Conservation (phyloP, 2,797 vertebrate genomes). For the Chiloscyllium punctatum region DNA sequence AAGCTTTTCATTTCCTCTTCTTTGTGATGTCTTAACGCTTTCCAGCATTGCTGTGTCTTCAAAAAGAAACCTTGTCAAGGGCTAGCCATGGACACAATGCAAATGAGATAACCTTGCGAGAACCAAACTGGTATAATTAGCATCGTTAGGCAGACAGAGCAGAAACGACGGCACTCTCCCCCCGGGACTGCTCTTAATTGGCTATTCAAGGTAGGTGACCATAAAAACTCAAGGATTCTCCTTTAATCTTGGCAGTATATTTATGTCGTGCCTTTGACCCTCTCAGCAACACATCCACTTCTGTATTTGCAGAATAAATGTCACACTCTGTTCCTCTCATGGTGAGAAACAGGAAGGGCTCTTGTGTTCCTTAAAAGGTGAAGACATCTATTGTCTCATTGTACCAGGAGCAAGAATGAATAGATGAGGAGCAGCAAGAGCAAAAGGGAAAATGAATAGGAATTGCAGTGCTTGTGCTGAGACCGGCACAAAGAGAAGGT, state of each 20-base stretch:
- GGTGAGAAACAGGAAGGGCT: neutral
- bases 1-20: neutral
- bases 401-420: neutral
- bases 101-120: constrained; percentile 11
- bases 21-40: neutral
- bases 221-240: neutral
- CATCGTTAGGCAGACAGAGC: neutral
- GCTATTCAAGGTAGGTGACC: neutral
- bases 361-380: neutral
- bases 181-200: neutral
- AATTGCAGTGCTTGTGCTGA: neutral
- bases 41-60: neutral
- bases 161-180: neutral
- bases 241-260: neutral
- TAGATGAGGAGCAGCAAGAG: neutral
- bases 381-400: neutral
- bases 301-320: neutral
- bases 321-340: neutral
- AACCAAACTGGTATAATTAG: neutral
- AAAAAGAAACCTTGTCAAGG: neutral
- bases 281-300: neutral
- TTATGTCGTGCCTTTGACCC: neutral
- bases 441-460: neutral
- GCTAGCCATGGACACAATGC: neutral
- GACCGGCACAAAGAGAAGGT: neutral